phyloP scores from a whole-genome alignment of 2,888 invertebrate genomes.

The Smittia aterrima region DNA sequence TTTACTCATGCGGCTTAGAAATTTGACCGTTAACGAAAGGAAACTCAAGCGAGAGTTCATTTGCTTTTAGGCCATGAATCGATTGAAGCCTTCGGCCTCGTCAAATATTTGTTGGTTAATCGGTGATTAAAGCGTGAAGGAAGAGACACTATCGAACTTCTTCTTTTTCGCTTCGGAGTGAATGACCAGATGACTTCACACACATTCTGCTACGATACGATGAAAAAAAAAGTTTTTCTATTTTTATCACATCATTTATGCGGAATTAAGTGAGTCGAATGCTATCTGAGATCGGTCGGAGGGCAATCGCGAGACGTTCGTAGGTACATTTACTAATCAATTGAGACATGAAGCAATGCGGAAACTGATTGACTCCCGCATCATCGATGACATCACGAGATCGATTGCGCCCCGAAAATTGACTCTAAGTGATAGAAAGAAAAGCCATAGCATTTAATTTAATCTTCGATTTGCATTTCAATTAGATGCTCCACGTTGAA shows the following conservation, averaged over 20 bases:
- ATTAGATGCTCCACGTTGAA: background rate
- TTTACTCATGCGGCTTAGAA: background rate
- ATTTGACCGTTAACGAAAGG: background rate
- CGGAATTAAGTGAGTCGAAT: background rate
- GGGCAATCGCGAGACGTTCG: background rate
- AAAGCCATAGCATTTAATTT: background rate
- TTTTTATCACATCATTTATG: background rate
- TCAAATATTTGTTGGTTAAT: too few relatives aligned
- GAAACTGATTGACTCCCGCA: background rate
- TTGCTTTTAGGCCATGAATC: too few relatives aligned
- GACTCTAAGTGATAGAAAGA: background rate
- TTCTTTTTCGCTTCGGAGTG: background rate
- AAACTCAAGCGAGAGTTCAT: too few relatives aligned
- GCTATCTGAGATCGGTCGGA: background rate
- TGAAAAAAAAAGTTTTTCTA: too few relatives aligned
- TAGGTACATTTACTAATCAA: background rate
- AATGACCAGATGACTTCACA: slow-evolving; percentile 1
- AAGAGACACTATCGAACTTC: background rate
- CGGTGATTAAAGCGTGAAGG: too few relatives aligned
- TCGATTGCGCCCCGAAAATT: background rate
- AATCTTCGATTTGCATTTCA: slow-evolving; percentile 2
- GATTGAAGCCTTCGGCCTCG: too few relatives aligned
- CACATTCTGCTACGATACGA: too few relatives aligned
- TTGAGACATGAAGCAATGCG: background rate
- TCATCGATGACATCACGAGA: background rate